Conservation (phyloP, 2,113 vertebrate genomes). For the Equus quagga region DNA sequence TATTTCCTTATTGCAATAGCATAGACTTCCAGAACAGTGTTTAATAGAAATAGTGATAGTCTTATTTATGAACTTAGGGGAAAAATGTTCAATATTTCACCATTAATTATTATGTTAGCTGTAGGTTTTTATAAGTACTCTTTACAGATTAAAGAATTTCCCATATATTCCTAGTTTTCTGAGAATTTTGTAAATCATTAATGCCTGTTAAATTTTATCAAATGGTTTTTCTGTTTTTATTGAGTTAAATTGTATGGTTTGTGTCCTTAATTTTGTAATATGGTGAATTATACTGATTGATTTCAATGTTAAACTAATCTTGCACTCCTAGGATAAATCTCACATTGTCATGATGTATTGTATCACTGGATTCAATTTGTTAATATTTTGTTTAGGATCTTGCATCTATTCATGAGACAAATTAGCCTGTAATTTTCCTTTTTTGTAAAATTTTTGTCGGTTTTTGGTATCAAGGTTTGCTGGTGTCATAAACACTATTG, state of each 20-base stretch:
- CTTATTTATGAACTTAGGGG: background rate
- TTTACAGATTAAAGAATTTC: constrained; percentile 36
- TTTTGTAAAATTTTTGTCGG: background rate
- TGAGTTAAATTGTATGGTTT: constrained; percentile 1
- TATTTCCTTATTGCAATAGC: background rate
- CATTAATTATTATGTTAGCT: constrained; percentile 4
- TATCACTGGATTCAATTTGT: constrained; percentile 18
- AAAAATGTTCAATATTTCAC: background rate
- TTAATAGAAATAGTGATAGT: constrained; percentile 36
- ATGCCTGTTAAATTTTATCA: constrained; percentile 25
- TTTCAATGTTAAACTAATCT: constrained; percentile 38
- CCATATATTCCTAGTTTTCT: background rate
- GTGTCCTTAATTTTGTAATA: constrained; percentile 24
- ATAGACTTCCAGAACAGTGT: background rate
- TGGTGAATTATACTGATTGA: background rate
- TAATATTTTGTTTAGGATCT: constrained; percentile 34
- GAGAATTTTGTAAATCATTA: constrained; percentile 45
- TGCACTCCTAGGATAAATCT: background rate
- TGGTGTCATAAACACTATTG: background rate
- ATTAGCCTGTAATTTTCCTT: background rate
- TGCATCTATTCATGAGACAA: background rate
- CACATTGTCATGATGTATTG: background rate
- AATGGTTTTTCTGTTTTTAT: constrained; percentile 38
- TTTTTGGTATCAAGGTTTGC: constrained; percentile 28
- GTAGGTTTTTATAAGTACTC: background rate